phyloP scores from a whole-genome alignment of 2,113 vertebrate genomes.

The Oriolus oriolus region DNA sequence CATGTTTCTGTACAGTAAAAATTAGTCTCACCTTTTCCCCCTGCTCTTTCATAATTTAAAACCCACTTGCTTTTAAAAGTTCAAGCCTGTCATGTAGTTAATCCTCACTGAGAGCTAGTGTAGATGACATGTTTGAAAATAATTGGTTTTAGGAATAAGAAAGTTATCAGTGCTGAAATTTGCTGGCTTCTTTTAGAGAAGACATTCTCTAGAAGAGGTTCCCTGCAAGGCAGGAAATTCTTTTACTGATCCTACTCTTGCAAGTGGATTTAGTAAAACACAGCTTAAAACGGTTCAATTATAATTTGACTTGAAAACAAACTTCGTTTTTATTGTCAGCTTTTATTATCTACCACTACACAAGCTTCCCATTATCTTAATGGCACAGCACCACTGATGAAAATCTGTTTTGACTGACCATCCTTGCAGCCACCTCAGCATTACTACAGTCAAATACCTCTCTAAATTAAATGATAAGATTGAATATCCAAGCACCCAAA shows the following conservation, averaged over 20 bases:
- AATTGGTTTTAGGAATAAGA: constrained; percentile 13
- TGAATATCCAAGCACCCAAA: background rate
- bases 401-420: background rate
- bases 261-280: background rate
- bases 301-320: background rate
- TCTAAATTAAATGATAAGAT: background rate
- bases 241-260: background rate
- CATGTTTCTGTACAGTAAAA: background rate
- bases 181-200: background rate
- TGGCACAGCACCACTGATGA: background rate
- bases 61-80: constrained; percentile 51
- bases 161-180: background rate
- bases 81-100: constrained; percentile 40
- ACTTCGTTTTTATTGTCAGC: background rate
- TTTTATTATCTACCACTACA: background rate
- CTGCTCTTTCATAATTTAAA: constrained; percentile 22
- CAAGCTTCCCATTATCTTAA: background rate
- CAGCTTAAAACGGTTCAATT: background rate
- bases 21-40: constrained; percentile 23
- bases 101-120: background rate
- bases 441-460: background rate
- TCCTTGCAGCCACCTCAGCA: background rate
- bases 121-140: constrained; percentile 34
- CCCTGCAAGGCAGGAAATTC: background rate
- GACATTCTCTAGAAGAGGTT: background rate